Percentiles rank a stretch among this genome's conserved stretches.
Conservation (phyloP, 2,113 vertebrate species). For the Aphyosemion australe region DNA sequence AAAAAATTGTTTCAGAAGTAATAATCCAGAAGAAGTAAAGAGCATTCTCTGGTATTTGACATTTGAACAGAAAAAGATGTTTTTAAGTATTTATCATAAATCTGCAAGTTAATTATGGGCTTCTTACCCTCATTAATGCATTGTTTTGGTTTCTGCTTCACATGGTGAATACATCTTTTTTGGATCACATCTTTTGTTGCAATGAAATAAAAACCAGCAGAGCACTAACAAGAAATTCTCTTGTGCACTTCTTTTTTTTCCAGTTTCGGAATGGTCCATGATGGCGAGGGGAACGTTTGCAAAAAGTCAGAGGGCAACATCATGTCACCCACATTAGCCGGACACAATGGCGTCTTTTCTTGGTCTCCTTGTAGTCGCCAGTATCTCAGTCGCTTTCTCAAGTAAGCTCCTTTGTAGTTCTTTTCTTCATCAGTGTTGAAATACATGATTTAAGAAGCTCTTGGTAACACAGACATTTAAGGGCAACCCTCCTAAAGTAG, state of each 20-base stretch:
- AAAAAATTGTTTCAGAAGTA: background rate
- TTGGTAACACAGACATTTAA: slow-evolving; percentile 27
- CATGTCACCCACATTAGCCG: slow-evolving; percentile 90
- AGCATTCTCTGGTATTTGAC: too few species aligned
- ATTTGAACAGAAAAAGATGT: too few species aligned
- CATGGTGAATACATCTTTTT: too few species aligned
- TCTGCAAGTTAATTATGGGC: too few species aligned
- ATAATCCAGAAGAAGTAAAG: background rate
- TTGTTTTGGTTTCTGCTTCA: too few species aligned
- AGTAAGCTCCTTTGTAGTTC: slow-evolving; percentile 68
- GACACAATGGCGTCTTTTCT: slow-evolving; percentile 90
- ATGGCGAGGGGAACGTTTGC: slow-evolving; percentile 89
- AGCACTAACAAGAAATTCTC: too few species aligned
- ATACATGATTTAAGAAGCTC: background rate
- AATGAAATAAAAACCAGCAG: too few species aligned
- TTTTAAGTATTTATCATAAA: too few species aligned
- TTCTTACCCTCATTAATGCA: too few species aligned
- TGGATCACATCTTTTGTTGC: too few species aligned
- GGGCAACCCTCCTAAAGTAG: background rate
- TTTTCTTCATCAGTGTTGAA: too few species aligned
- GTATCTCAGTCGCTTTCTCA: slow-evolving; percentile 87
- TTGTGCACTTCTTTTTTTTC: background rate
- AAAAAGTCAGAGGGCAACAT: slow-evolving; percentile 91
- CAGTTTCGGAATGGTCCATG: slow-evolving; percentile 93
- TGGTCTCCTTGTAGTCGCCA: slow-evolving; percentile 92